Conservation (phyloP, 2,113 vertebrate species). For the Microcebus jonahi region DNA sequence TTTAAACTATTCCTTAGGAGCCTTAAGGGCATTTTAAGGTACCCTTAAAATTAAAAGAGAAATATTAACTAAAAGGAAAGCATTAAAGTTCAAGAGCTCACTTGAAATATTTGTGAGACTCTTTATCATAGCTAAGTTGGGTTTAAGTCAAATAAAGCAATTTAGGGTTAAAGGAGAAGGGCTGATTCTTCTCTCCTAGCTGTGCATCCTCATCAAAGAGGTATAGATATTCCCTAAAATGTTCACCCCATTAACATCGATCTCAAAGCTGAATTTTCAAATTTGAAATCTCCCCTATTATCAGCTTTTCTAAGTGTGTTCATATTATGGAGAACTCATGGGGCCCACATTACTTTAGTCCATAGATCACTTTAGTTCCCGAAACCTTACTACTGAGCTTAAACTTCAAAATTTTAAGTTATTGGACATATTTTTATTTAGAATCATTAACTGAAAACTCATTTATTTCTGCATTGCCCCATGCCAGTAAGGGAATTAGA, state of each 20-base stretch:
- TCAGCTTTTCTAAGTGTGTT: neutral
- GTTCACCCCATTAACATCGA: neutral
- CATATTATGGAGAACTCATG: neutral
- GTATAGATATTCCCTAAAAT: neutral
- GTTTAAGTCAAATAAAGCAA: neutral
- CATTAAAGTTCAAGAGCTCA: neutral
- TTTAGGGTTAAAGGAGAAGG: neutral
- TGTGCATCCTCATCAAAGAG: neutral
- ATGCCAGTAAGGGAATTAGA: neutral
- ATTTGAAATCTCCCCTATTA: neutral
- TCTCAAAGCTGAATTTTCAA: neutral
- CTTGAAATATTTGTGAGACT: neutral
- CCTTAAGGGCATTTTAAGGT: neutral
- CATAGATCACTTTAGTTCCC: neutral
- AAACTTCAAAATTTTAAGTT: neutral
- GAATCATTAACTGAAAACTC: constrained; percentile 19
- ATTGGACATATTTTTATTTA: neutral
- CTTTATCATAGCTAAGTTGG: neutral
- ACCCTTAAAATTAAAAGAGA: neutral
- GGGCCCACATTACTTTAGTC: neutral
- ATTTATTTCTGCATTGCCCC: constrained; percentile 25
- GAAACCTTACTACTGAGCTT: neutral
- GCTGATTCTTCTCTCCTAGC: neutral
- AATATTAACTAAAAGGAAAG: neutral
- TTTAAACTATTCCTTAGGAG: neutral